phyloP scores from a whole-genome alignment of 2,113 vertebrate genomes.

The Quiscalus mexicanus region DNA sequence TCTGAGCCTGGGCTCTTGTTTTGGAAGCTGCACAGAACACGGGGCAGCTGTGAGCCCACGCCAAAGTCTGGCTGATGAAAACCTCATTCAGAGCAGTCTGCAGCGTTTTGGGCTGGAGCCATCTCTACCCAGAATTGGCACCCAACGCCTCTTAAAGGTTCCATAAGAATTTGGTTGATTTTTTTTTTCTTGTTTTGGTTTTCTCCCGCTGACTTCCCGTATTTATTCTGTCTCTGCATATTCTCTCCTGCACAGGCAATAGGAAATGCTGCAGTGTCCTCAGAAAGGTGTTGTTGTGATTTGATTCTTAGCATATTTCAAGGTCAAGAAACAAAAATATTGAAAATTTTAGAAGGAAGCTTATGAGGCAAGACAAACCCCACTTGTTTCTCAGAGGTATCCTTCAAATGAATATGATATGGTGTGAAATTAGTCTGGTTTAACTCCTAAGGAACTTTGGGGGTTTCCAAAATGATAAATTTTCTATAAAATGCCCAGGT shows the following conservation, averaged over 20 bases:
- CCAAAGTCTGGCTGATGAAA: conserved; percentile 43
- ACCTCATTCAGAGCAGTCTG: not conserved
- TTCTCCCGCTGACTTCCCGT: not conserved
- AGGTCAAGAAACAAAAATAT: not conserved
- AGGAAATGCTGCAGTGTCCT: not conserved
- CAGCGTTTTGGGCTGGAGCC: conserved; percentile 12
- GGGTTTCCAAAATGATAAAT: not conserved
- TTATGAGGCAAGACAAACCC: not conserved
- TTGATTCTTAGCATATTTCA: not conserved
- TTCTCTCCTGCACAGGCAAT: not conserved
- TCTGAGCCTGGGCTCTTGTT: not conserved
- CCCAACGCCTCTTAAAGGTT: not conserved
- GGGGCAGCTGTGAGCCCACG: conserved; percentile 8
- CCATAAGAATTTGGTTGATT: not conserved
- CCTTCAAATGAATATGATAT: not conserved
- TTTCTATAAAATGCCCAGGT: not conserved
- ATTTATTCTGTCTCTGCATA: not conserved
- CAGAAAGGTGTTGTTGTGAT: not conserved
- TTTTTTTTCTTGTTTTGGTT: not conserved
- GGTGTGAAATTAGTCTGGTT: not conserved
- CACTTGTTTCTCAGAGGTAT: not conserved
- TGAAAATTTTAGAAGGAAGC: not conserved
- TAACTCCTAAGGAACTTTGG: not conserved
- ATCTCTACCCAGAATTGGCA: conserved; percentile 36
- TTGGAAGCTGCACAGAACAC: not conserved